These are phyloP conservation scores for Orgyia antiqua DNA, from an alignment of 2,888 invertebrate genomes.

Conservation along the genomic window DNA sequence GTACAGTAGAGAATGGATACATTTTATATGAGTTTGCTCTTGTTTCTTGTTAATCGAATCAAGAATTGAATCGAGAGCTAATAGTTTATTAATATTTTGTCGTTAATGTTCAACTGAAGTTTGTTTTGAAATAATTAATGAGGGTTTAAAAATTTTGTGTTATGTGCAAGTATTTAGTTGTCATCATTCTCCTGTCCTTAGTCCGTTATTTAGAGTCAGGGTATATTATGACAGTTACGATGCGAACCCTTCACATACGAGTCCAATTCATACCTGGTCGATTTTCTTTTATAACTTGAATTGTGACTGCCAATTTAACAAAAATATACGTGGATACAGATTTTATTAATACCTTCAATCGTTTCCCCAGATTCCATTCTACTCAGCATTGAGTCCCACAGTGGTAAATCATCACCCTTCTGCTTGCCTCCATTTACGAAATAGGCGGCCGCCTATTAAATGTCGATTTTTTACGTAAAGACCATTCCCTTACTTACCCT, in stretches of 20 bases:
- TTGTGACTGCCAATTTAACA: too few species aligned
- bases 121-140: too few species aligned
- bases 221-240: too few species aligned
- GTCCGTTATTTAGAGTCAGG: too few species aligned
- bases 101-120: too few species aligned
- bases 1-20: constrained; percentile 17
- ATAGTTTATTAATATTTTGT: constrained; percentile 8
- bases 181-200: too few species aligned
- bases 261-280: too few species aligned
- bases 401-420: constrained; percentile 52
- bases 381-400: constrained; percentile 24
- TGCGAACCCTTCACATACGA: too few species aligned
- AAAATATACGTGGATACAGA: too few species aligned
- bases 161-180: too few species aligned
- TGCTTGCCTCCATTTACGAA: constrained; percentile 40
- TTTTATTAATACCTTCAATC: constrained; percentile 15
- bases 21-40: constrained; percentile 20
- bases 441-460: constrained; percentile 69
- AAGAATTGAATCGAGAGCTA: constrained; percentile 1
- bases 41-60: constrained; percentile 9
- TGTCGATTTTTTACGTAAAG: constrained; percentile 66
- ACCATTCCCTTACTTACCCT: constrained; percentile 21
- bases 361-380: constrained; percentile 22
- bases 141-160: too few species aligned
- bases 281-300: too few species aligned